Evolutionary conservation across 2,113 vertebrate species (phyloP).

Genomic region (human (Homo sapiens)): GRCh38 chr13:108667001-108667500

Average conservation of each 20-base stretch:
- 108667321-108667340: neutral
- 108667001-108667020: neutral
- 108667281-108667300: neutral
- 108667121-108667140: neutral
- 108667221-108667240: neutral
- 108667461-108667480: too few relatives aligned
- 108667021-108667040: neutral
- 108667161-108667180: neutral
- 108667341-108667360: neutral
- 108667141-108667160: neutral
- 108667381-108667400: neutral
- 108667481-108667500: neutral
- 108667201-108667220: neutral
- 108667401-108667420: neutral
- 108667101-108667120: neutral
- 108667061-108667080: neutral
- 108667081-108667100: neutral
- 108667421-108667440: neutral
- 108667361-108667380: neutral
- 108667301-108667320: neutral
- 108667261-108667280: neutral
- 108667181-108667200: neutral
- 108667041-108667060: neutral
- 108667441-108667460: rapidly evolving
- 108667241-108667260: neutral